Evolutionary conservation across 2,113 vertebrate genomes (phyloP).

Genomic region (Edolisoma coerulescens): DNA sequence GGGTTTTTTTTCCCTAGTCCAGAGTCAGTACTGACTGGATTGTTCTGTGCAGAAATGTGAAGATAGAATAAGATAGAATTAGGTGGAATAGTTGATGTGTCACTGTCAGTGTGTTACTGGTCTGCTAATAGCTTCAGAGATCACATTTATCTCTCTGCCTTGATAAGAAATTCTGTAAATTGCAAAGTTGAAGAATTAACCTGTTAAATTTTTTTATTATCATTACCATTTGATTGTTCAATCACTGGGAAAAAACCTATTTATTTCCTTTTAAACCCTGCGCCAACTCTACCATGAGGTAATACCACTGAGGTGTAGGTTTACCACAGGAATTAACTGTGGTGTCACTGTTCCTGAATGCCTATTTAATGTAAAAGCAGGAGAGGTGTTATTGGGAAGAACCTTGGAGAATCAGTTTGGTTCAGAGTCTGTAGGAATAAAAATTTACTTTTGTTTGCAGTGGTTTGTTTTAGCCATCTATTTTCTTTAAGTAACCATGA

Average conservation of each 20-base stretch:
- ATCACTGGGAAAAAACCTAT: neutral
- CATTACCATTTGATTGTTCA: neutral
- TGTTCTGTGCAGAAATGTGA: neutral
- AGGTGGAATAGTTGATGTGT: neutral
- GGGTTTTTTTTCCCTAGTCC: neutral
- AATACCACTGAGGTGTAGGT: neutral
- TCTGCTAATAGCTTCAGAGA: neutral
- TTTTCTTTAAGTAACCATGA: neutral
- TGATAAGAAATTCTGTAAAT: neutral
- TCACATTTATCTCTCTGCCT: neutral
- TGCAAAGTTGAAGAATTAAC: neutral
- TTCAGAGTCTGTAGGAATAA: neutral
- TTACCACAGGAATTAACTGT: neutral
- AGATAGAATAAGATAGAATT: neutral
- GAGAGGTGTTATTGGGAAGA: neutral
- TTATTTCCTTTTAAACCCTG: neutral
- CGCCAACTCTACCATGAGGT: neutral
- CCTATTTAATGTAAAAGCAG: neutral
- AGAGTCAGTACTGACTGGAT: neutral
- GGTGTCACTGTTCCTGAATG: neutral
- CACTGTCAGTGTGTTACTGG: neutral
- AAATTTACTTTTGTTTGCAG: neutral
- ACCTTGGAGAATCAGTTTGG: neutral
- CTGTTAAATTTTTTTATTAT: neutral
- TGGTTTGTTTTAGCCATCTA: neutral